A percentile compares a stretch with the other conserved stretches of the same genome.
Conservation (phyloP, 1,140 invertebrate species). For the Helicoverpa zea region DNA sequence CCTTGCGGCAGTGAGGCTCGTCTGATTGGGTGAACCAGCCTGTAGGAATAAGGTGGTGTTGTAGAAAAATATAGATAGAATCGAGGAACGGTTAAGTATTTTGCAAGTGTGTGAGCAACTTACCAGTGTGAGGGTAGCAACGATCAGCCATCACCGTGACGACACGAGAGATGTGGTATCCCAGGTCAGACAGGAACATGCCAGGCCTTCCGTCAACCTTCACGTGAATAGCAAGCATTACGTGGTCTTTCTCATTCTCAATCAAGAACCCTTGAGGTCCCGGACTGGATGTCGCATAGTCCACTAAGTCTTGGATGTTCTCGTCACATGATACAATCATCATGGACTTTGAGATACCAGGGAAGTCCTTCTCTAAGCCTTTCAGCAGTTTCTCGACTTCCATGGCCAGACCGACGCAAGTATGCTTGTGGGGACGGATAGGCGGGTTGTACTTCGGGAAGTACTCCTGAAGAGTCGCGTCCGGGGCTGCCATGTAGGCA, state of each 20-base stretch:
- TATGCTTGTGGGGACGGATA: conserved; percentile 93
- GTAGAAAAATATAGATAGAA: background rate
- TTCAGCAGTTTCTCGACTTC: conserved; percentile 90
- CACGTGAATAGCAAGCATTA: conserved; percentile 93
- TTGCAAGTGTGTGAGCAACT: conserved; percentile 44
- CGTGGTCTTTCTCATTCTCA: conserved; percentile 95
- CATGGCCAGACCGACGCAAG: conserved; percentile 95
- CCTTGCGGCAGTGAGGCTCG: conserved; percentile 91
- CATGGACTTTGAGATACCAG: conserved; percentile 89
- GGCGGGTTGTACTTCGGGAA: conserved; percentile 90
- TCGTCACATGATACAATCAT: conserved; percentile 96
- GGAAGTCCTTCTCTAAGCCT: conserved; percentile 78
- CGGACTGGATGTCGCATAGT: conserved; percentile 89
- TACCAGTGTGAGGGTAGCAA: conserved; percentile 94
- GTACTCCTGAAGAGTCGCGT: conserved; percentile 71
- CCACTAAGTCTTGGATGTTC: conserved; percentile 90
- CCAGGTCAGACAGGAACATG: conserved; percentile 94
- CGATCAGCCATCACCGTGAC: conserved; percentile 96
- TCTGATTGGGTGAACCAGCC: conserved; percentile 95
- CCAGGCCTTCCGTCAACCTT: conserved; percentile 91
- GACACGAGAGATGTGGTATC: conserved; percentile 95
- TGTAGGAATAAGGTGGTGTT: conserved; percentile 66
- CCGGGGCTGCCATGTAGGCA: conserved; percentile 87
- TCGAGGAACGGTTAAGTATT: background rate
- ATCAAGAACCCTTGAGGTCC: conserved; percentile 88